Base-by-base conservation (phyloP, 1,140 invertebrate species). In the Trypoxylus dichotomus region DNA sequence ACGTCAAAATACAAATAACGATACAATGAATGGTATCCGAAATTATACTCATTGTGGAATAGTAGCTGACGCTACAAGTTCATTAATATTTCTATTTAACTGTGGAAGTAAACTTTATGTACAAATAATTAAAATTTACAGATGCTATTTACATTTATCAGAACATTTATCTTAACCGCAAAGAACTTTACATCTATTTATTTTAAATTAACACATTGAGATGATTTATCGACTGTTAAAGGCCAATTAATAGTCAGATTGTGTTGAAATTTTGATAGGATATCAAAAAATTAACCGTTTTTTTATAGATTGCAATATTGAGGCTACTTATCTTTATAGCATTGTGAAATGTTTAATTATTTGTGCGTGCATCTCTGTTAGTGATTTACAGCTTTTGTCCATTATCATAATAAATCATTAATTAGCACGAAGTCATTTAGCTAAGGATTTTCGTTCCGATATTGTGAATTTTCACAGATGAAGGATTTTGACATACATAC, bases 171-270 rank as follows among this genome's bases (percentile, higher is more conserved):
- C 19, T 68, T 29, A 68, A 58, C 21, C 15, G 21, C 15, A 58
- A 5, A 58, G 21, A 58, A 58, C 21, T 58, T 58, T 58, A 21
- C 47, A 21, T n/a, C 21, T 13, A 58, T 58, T 58, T 58, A 58
- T 58, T 58, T 58, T 21, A 58, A 58, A 58, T 58, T 21, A 21
- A 58, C 47, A 37, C 32, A 37, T 37, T 54, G 60, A 27, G 24
- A 68, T 68, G 60, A 68, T 68, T 68, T 68, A 68, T 68, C 11
- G 21, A 68, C 60, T 27, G 60, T 68, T 68, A 68, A 68, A 68
- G 7, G 21, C 60, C 24, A 68, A 68, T 68, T 68, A 68, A 27
- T 68, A 68, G 24, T 27, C 19, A 8, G 19, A 68, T 68, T 29
- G 60, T 68, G 27, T 68, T 68, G 60, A 68, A 68, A 68, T 25